Percentiles rank a stretch among this genome's conserved stretches.
Conservation (phyloP, 2,797 vertebrate genomes). For the Rhinophrynus dorsalis region DNA sequence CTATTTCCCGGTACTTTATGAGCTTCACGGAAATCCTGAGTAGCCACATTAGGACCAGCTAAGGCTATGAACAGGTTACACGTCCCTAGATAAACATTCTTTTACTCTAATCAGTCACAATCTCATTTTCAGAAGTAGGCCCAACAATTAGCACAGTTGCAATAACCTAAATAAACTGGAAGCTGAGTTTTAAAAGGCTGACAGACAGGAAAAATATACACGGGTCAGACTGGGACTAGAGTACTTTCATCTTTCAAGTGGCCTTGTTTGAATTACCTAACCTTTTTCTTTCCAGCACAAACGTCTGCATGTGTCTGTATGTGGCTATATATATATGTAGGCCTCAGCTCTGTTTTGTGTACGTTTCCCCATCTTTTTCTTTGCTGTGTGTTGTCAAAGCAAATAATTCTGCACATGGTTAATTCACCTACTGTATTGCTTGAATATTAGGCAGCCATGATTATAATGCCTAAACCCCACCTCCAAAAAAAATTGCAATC, state of each 20-base stretch:
- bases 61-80: background rate
- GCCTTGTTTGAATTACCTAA: slow-evolving; percentile 13
- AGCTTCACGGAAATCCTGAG: too few species aligned
- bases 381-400: too few species aligned
- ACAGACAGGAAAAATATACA: slow-evolving; percentile 44
- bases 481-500: too few species aligned
- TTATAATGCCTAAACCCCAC: too few species aligned
- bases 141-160: slow-evolving; percentile 42
- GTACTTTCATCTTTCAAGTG: slow-evolving; percentile 31
- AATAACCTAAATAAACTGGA: slow-evolving; percentile 31
- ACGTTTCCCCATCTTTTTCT: background rate
- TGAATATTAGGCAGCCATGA: slow-evolving; percentile 63
- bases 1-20: too few species aligned
- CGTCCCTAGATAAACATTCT: slow-evolving; percentile 8
- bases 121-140: slow-evolving; percentile 30
- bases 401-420: too few species aligned
- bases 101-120: slow-evolving; percentile 10
- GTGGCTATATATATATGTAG: background rate
- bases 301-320: background rate
- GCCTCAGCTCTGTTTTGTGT: too few species aligned
- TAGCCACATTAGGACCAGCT: background rate
- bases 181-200: slow-evolving; percentile 30
- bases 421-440: too few species aligned
- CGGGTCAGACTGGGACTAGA: slow-evolving; percentile 16
- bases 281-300: background rate